Percentiles rank a stretch among this genome's conserved stretches.
Evolutionary conservation across 2,113 vertebrate genomes (phyloP).

Genomic region (Cettia cetti): DNA sequence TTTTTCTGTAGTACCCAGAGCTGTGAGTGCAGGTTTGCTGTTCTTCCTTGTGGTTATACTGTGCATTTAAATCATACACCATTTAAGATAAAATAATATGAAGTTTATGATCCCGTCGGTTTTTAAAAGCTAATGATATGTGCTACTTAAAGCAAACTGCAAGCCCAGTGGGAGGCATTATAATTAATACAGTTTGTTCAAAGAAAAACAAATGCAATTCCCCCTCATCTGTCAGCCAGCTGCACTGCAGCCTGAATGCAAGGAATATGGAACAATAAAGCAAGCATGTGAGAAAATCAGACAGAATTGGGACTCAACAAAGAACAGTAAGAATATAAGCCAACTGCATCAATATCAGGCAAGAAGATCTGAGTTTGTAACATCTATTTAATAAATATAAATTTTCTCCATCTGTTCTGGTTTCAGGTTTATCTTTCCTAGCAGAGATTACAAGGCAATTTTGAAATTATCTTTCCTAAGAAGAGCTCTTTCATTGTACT

Average conservation of each 20-base stretch:
- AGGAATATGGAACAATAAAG: background rate
- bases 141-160: conserved; percentile 59
- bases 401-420: background rate
- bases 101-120: conserved; percentile 50
- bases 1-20: background rate
- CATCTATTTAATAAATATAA: background rate
- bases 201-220: conserved; percentile 68
- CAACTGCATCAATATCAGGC: background rate
- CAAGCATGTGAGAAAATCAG: background rate
- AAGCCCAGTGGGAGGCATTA: conserved; percentile 63
- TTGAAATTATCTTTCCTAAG: background rate
- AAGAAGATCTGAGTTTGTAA: background rate
- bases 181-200: conserved; percentile 74
- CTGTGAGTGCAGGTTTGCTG: background rate
- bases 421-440: background rate
- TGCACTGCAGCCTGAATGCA: conserved; percentile 23
- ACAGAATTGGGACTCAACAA: background rate
- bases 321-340: background rate
- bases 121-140: conserved; percentile 71
- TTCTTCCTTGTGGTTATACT: background rate
- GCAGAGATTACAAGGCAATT: background rate
- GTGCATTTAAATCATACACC: conserved; percentile 30
- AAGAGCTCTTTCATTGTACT: background rate
- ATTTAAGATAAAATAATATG: conserved; percentile 57
- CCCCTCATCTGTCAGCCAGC: conserved; percentile 55